These are phyloP conservation scores for Neostethus bicornis DNA, from an alignment of 2,797 vertebrate species.

Conservation along the genomic window DNA sequence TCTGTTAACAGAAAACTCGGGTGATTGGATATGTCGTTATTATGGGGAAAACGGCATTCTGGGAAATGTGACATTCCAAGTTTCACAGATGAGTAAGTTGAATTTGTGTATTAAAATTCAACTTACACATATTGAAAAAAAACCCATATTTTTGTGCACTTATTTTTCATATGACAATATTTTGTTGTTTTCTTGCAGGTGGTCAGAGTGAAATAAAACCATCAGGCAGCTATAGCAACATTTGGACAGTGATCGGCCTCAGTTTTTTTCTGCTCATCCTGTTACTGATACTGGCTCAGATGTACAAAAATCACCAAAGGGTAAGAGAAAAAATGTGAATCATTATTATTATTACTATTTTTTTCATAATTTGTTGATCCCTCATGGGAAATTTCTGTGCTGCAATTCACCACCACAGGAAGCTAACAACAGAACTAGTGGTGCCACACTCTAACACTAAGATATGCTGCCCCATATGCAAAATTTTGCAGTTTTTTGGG, in stretches of 20 bases:
- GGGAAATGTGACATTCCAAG: constrained; percentile 72
- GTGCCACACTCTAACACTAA: no score
- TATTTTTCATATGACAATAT: background rate
- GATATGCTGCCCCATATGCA: no score
- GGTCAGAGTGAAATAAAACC: constrained; percentile 36
- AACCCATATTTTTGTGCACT: no score
- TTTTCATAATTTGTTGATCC: no score
- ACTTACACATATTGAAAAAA: no score
- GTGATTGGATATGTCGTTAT: constrained; percentile 73
- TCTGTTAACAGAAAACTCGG: constrained; percentile 28
- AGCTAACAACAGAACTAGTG: no score
- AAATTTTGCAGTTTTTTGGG: no score
- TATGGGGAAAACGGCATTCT: constrained; percentile 61
- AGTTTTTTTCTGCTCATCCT: constrained; percentile 67
- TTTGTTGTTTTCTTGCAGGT: constrained; percentile 49
- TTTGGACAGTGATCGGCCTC: constrained; percentile 45
- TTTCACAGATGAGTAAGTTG: constrained; percentile 67
- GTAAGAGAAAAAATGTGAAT: constrained; percentile 54
- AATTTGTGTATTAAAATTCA: constrained; percentile 4
- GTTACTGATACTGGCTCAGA: constrained; percentile 71
- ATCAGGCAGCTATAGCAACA: constrained; percentile 27
- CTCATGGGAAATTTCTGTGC: no score
- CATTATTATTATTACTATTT: no score
- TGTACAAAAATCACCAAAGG: constrained; percentile 78
- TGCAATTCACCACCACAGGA: no score